phyloP scores from a whole-genome alignment of 2,113 vertebrate species.

The Seriola dumerili region DNA sequence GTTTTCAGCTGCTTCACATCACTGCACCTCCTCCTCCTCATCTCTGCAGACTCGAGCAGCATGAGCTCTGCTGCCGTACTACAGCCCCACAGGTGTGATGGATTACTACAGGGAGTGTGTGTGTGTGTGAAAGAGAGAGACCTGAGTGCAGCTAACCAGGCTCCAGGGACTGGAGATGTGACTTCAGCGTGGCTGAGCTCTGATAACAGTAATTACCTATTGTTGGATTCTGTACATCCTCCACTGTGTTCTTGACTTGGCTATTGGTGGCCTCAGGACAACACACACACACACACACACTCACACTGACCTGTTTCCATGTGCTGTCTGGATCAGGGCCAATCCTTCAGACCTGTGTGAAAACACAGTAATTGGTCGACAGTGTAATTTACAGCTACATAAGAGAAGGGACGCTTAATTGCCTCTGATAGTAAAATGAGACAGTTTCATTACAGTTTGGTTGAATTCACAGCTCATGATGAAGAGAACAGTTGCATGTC shows the following conservation, averaged over 20 bases:
- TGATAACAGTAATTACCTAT: conserved; percentile 59
- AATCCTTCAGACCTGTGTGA: not conserved
- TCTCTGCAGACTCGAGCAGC: conserved; percentile 2
- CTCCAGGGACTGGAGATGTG: conserved; percentile 45
- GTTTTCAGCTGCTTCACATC: conserved; percentile 21
- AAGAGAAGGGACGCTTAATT: conserved; percentile 5
- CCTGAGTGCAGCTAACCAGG: conserved; percentile 31
- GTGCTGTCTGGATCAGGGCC: not conserved
- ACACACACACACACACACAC: conserved; percentile 26
- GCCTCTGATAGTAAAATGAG: not conserved
- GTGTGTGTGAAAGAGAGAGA: not conserved
- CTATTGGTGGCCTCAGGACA: conserved; percentile 31
- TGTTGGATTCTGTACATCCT: conserved; percentile 22
- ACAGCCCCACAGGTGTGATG: conserved; percentile 41
- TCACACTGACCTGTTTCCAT: not conserved
- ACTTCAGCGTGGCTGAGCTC: conserved; percentile 7
- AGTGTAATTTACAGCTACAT: conserved; percentile 6
- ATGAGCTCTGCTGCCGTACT: conserved; percentile 12
- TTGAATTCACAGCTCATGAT: not conserved
- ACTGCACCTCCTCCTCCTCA: conserved; percentile 6
- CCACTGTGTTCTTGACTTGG: conserved; percentile 16
- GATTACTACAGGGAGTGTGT: conserved; percentile 28
- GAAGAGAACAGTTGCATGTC: not conserved
- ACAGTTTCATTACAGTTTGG: not conserved
- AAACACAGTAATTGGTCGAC: not conserved